Percentiles rank a stretch among this genome's conserved stretches.
These are phyloP conservation scores for Monochamus saltuarius DNA, from an alignment of 1,140 invertebrate species.

Conservation along the genomic window DNA sequence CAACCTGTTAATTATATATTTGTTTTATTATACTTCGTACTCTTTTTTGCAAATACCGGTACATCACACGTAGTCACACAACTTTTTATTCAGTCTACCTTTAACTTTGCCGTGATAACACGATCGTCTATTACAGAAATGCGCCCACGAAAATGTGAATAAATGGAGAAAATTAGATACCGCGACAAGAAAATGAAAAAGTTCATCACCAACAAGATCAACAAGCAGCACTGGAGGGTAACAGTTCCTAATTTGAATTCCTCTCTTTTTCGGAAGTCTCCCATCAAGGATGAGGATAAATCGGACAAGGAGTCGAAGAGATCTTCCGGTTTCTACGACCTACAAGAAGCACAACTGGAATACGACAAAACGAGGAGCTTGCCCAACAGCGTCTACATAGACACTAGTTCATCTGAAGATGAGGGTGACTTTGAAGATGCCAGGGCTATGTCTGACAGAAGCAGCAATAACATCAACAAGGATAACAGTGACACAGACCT, in stretches of 20 bases:
- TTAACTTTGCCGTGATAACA: no score
- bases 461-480: constrained; percentile 25
- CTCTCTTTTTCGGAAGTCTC: constrained; percentile 34
- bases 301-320: constrained; percentile 31
- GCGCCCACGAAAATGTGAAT: no score
- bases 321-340: constrained; percentile 45
- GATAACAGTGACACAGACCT: constrained; percentile 26
- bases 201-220: constrained; percentile 47
- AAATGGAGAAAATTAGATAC: constrained; percentile 1
- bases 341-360: constrained; percentile 44
- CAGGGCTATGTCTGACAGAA: constrained; percentile 27
- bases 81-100: constrained; percentile 13
- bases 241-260: constrained; percentile 46
- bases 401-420: constrained; percentile 23
- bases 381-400: constrained; percentile 37
- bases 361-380: constrained; percentile 37
- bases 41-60: constrained; percentile 3
- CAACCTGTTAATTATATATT: constrained; percentile 21
- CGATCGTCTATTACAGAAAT: no score
- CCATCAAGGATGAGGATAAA: constrained; percentile 27
- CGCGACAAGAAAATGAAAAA: constrained; percentile 41
- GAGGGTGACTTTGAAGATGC: constrained; percentile 40
- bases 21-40: constrained; percentile 17
- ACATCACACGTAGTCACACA: constrained; percentile 17
- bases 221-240: constrained; percentile 46